phyloP scores from a whole-genome alignment of 1,140 invertebrate genomes.

The Lerema accius region DNA sequence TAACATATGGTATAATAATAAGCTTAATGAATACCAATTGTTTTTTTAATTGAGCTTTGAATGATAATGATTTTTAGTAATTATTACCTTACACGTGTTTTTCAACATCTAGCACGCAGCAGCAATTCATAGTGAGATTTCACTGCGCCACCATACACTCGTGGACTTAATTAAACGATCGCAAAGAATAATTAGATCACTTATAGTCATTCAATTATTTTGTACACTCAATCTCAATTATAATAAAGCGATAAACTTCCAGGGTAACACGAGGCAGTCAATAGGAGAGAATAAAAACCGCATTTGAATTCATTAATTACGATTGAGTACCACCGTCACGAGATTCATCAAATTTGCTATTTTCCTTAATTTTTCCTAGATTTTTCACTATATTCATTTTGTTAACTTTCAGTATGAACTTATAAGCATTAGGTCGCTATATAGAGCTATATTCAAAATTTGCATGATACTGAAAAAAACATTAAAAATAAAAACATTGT shows the following conservation, averaged over 20 bases:
- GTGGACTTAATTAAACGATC: constrained; percentile 55
- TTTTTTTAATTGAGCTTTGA: constrained; percentile 23
- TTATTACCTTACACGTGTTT: constrained; percentile 37
- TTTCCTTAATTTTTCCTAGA: too few relatives aligned
- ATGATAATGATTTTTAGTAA: constrained; percentile 29
- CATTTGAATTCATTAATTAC: neutral
- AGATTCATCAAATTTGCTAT: too few relatives aligned
- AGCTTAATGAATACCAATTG: constrained; percentile 32
- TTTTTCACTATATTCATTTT: too few relatives aligned
- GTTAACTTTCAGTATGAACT: too few relatives aligned
- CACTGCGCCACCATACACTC: constrained; percentile 46
- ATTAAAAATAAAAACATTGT: too few relatives aligned
- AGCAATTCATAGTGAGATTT: constrained; percentile 13
- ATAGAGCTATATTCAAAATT: too few relatives aligned
- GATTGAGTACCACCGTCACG: too few relatives aligned
- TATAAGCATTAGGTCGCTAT: too few relatives aligned
- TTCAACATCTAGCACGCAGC: constrained; percentile 33
- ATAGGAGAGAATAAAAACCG: neutral
- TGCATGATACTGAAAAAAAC: too few relatives aligned
- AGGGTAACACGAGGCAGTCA: neutral
- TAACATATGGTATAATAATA: constrained; percentile 33
- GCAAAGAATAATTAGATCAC: constrained; percentile 28
- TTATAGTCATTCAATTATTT: constrained; percentile 21
- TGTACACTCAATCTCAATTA: constrained; percentile 8
- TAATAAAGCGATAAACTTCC: neutral